phyloP scores from a whole-genome alignment of 2,888 invertebrate genomes.

The Amblyjoppa proteus region DNA sequence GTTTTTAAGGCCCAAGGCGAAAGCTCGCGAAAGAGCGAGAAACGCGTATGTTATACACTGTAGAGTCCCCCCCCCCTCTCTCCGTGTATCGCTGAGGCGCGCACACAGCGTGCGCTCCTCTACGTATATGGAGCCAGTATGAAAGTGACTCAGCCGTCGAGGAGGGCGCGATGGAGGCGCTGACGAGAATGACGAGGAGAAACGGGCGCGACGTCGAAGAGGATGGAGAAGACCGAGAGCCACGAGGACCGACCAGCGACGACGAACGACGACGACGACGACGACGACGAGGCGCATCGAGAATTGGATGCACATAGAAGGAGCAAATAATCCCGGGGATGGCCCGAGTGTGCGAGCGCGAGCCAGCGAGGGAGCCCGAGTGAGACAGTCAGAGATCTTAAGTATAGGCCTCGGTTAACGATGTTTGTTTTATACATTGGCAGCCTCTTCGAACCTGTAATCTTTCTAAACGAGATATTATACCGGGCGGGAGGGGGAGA shows the following conservation, averaged over 20 bases:
- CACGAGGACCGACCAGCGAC: constrained; percentile 4
- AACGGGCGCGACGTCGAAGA: constrained; percentile 12
- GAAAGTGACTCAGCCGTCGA: constrained; percentile 59
- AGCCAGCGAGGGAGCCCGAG: constrained; percentile 40
- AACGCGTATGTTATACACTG: constrained; percentile 14
- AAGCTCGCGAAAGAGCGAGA: constrained; percentile 54
- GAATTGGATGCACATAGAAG: constrained; percentile 68
- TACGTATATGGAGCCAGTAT: constrained; percentile 28
- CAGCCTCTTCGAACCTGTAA: constrained; percentile 85
- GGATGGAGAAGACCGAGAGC: constrained; percentile 19
- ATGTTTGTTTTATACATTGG: constrained; percentile 85
- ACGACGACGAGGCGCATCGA: constrained; percentile 33
- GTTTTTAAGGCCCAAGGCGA: constrained; percentile 53
- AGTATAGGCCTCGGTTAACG: constrained; percentile 85
- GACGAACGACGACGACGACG: constrained; percentile 15
- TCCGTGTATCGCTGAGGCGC: neutral
- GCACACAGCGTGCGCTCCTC: neutral
- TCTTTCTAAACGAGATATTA: constrained; percentile 86
- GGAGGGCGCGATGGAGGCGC: constrained; percentile 40
- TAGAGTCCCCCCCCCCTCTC: neutral
- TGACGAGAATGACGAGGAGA: constrained; percentile 59
- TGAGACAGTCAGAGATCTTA: constrained; percentile 74
- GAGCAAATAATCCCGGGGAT: constrained; percentile 71
- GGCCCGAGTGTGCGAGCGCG: constrained; percentile 59
- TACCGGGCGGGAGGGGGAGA: constrained; percentile 62